Conservation (phyloP, 1,140 invertebrate genomes). For the Drosophila obscura region DNA sequence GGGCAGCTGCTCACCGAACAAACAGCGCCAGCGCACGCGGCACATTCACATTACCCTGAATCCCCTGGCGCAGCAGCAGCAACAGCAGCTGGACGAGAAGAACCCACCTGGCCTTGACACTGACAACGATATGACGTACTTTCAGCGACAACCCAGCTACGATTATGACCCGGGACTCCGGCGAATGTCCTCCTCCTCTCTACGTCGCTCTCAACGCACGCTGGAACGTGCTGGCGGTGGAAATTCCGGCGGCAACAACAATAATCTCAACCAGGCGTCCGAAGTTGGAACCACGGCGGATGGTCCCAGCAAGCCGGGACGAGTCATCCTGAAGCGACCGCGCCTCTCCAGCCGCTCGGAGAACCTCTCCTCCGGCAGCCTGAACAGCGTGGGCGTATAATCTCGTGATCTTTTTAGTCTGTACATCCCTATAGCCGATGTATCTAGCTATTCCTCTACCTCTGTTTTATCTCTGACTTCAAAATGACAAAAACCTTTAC, state of each 20-base stretch:
- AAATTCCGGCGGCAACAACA: slow-evolving; percentile 62
- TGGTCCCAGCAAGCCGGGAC: slow-evolving; percentile 43
- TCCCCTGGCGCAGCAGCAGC: slow-evolving; percentile 85
- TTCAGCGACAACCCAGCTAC: slow-evolving; percentile 50
- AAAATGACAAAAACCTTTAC: slow-evolving; percentile 55
- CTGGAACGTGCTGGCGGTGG: slow-evolving; percentile 69
- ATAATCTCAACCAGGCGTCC: slow-evolving; percentile 69
- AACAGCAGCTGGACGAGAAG: slow-evolving; percentile 60
- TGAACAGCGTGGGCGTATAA: slow-evolving; percentile 76
- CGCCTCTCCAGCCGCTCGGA: slow-evolving; percentile 74
- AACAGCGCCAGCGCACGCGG: slow-evolving; percentile 69
- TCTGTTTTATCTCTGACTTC: slow-evolving; percentile 63
- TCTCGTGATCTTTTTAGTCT: slow-evolving; percentile 75
- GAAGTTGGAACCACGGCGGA: slow-evolving; percentile 52
- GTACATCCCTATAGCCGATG: slow-evolving; percentile 44
- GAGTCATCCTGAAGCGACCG: slow-evolving; percentile 65
- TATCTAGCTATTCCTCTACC: slow-evolving; percentile 63
- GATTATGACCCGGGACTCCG: slow-evolving; percentile 60
- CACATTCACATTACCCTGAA: slow-evolving; percentile 89
- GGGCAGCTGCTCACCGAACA: slow-evolving; percentile 67
- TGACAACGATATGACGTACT: slow-evolving; percentile 59
- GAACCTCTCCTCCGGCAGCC: slow-evolving; percentile 74
- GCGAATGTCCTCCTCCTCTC: slow-evolving; percentile 50
- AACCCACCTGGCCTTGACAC: slow-evolving; percentile 26
- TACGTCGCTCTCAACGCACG: slow-evolving; percentile 64